Evolutionary conservation across 2,888 invertebrate genomes (phyloP), one percentile per base, ranked within the genome.

Genomic region (Gymnosoma rotundatum): DNA sequence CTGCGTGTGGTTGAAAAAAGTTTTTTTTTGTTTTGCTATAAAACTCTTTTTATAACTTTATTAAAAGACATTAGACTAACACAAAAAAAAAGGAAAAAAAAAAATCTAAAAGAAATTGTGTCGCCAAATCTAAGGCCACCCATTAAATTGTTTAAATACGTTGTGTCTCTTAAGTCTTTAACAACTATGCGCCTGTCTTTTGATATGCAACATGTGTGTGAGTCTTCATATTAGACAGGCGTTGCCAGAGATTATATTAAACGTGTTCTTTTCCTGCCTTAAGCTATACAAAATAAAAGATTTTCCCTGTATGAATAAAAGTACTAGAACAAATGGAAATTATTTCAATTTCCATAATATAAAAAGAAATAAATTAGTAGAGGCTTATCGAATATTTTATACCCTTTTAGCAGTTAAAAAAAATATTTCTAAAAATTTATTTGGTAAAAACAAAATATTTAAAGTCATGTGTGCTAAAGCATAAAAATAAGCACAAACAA

Each of bases 71-170:
- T 72, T 63, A 42, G 48, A 48, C 66, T 73, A 69, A 32, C 32
- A 14, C 10, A 64, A 61, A 25, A 25, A 25, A 5, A 61, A n/a
- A 54, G 20, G 36, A 12, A 50, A 54, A 56, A 50, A 50, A 21
- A 45, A 36, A 9, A 18, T 38, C n/a, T 42, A 5, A 36, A 76
- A 67, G 48, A 69, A 76, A 67, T 50, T 84, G 64, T 84, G 84
- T 84, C 84, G 84, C 81, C 84, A 72, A 72, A 76, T 72, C 61
- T 75, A 75, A 64, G 84, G 84, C 84, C 84, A 84, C 81, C 83
- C 84, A 84, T 81, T 84, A 78, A 70, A 78, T 67, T 78, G 12
- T 56, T 76, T 80, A 67, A 80, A 58, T 67, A 58, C 56, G 45
- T 60, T 83, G 50, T 12, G 66, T 76, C 42, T 66, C 25, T 32